Conservation (phyloP, 2,888 invertebrate species). For the Escarpia spicata region DNA sequence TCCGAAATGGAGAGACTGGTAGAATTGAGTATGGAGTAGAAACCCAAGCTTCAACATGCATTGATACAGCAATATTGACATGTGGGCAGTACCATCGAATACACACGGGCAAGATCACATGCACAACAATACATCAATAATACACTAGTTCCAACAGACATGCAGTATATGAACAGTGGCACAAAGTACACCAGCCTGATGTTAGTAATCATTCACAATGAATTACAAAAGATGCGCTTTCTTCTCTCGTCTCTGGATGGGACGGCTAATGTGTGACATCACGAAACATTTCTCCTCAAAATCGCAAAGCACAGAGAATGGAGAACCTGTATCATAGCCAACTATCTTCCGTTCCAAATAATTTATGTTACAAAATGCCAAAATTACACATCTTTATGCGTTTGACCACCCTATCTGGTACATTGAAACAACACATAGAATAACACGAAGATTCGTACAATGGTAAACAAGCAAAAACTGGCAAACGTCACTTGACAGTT, state of each 20-base stretch:
- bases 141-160: background rate
- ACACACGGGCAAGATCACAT: background rate
- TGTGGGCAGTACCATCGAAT: background rate
- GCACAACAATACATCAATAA: background rate
- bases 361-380: background rate
- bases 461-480: background rate
- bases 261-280: background rate
- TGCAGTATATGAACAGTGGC: background rate
- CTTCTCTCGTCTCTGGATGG: background rate
- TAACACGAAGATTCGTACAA: background rate
- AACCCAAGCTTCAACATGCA: slow-evolving; percentile 12
- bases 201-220: background rate
- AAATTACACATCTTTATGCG: background rate
- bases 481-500: background rate
- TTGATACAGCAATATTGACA: background rate
- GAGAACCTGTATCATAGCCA: background rate
- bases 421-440: background rate
- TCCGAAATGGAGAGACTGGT: background rate
- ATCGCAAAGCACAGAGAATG: background rate
- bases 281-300: background rate
- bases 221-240: background rate
- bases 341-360: background rate
- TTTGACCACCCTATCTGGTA: background rate
- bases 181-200: background rate
- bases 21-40: background rate